Evolutionary conservation across 2,113 vertebrate genomes (phyloP), one percentile per base, ranked within the genome.

Genomic region (Glaucomys volans): DNA sequence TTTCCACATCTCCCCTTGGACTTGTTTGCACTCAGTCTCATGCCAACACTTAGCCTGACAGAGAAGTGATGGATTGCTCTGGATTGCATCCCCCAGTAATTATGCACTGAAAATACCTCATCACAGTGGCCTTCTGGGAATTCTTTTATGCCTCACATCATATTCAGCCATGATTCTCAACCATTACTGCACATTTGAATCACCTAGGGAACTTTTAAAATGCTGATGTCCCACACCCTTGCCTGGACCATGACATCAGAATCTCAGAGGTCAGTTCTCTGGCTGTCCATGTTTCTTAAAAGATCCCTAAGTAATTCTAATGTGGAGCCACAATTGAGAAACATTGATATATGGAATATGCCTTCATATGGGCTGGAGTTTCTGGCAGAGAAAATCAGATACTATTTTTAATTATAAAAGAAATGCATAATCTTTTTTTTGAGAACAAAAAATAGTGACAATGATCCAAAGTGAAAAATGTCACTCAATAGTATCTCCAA

Each of bases 1-100:
- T 97, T 80, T 67, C 82, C 74, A 26, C 24, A 2, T 20, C 37
- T 64, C 57, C 37, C 74, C 18, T 84, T 44, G 59, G 57, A 71
- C 69, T 72, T 57, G 22, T 89, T 66, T 82, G 50, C 9, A 22
- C 1, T 72, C 32, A 35, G 30, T 59, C 75, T 90, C 80, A 74
- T 37, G 44, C 35, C 40, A 52, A 50, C 52, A 52, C 37, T 82
- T 37, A 67, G 91, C 84, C 74, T 85, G 59, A 77, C 80, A 50
- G 32, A 87, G 77, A 76, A 76, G 52, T 72, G 67, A 89, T 92
- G 80, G 88, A 77, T 94, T 66, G 32, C 62, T 90, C 71, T 82
- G 44, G 44, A 52, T 62, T 69, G 10, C 80, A 77, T 92, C 72
- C 79, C 42, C 69, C 57, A 47, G 52, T 81, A 81, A 89, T 37